Conservation (phyloP, 2,888 invertebrate species). For the Pristionchus mayeri region DNA sequence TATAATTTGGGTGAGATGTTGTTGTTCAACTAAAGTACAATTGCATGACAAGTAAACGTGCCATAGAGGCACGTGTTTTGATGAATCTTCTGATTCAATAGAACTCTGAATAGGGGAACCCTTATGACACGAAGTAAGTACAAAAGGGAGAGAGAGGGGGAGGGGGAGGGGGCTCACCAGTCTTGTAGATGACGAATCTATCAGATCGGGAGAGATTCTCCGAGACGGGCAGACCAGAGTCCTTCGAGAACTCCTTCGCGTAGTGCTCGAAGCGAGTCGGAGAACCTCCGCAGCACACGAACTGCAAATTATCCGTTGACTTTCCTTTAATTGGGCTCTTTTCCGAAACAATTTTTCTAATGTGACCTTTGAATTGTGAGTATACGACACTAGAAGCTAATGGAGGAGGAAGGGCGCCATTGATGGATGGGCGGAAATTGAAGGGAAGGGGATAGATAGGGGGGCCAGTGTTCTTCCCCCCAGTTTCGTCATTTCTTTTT, state of each 20-base stretch:
- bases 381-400: too few species aligned
- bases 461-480: not conserved
- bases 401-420: not conserved
- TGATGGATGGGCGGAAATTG: not conserved
- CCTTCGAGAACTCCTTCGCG: slow-evolving; percentile 77
- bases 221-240: slow-evolving; percentile 63
- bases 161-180: slow-evolving; percentile 67
- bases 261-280: slow-evolving; percentile 77
- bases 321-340: too few species aligned
- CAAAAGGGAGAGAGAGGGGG: not conserved
- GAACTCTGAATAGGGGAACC: too few species aligned
- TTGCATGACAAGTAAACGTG: too few species aligned
- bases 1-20: too few species aligned
- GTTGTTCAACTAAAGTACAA: too few species aligned
- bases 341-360: too few species aligned
- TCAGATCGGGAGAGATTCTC: slow-evolving; percentile 77
- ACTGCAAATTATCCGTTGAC: slow-evolving; percentile 70
- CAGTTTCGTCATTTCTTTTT: not conserved
- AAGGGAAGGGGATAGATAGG: too few species aligned
- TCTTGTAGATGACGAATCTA: slow-evolving; percentile 78
- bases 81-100: too few species aligned
- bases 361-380: too few species aligned
- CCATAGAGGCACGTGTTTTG: too few species aligned
- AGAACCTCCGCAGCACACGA: slow-evolving; percentile 79
- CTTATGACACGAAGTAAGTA: too few species aligned